These are phyloP conservation scores for Teinopalpus imperialis DNA, from an alignment of 2,888 invertebrate genomes.

Conservation along the genomic window DNA sequence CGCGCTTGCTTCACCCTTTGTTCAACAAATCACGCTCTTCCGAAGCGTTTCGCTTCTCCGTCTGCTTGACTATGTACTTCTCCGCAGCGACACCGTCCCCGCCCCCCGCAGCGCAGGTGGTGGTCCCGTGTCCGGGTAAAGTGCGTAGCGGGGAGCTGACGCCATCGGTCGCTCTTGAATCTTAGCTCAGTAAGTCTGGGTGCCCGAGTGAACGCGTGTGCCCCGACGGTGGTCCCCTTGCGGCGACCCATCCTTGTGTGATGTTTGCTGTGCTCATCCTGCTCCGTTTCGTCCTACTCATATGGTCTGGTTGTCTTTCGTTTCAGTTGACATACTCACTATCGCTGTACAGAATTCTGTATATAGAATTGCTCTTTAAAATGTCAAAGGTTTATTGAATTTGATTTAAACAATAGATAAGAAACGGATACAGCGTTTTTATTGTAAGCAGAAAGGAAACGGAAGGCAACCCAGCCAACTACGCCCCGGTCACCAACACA, in stretches of 20 bases:
- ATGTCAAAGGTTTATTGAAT: too few relatives aligned
- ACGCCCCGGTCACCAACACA: neutral
- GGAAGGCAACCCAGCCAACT: conserved; percentile 8
- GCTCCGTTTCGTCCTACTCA: neutral
- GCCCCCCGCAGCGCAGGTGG: conserved; percentile 54
- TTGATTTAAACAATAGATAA: too few relatives aligned
- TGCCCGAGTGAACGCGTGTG: conserved; percentile 37
- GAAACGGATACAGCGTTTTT: too few relatives aligned
- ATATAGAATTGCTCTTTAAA: too few relatives aligned
- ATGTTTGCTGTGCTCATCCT: conserved; percentile 36
- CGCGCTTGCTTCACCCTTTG: too few relatives aligned
- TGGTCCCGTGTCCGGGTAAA: conserved; percentile 71
- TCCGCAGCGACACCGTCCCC: conserved; percentile 46
- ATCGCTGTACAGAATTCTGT: too few relatives aligned
- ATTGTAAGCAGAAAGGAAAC: too few relatives aligned
- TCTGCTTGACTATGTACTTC: conserved; percentile 42
- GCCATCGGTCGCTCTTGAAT: conserved; percentile 49
- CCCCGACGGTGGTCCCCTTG: conserved; percentile 19
- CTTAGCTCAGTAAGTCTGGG: conserved; percentile 65
- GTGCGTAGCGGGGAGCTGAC: conserved; percentile 60
- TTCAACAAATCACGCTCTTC: conserved; percentile 3
- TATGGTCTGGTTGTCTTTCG: conserved; percentile 6
- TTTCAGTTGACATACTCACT: too few relatives aligned
- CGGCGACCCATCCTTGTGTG: conserved; percentile 35
- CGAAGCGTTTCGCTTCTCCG: conserved; percentile 5